Evolutionary conservation across 2,797 vertebrate species (phyloP).

Genomic region (Sorex maritimensis): DNA sequence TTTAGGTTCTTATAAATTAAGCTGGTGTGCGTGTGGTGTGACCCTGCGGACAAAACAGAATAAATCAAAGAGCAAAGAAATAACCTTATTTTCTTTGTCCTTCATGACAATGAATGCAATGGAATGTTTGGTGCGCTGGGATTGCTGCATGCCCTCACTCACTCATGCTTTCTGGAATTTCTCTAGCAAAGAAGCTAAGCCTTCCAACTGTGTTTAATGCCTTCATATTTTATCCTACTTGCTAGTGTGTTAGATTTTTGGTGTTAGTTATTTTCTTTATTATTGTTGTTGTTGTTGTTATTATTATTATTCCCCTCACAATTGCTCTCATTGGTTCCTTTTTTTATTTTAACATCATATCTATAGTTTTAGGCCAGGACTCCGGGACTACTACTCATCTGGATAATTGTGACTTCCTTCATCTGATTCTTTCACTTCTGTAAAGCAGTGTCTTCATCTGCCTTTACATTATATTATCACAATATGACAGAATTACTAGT

Average conservation of each 20-base stretch:
- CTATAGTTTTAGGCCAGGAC: not conserved
- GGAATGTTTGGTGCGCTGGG: not conserved
- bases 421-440: not conserved
- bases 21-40: not conserved
- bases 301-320: not conserved
- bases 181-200: constrained; percentile 17
- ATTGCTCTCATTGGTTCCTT: not conserved
- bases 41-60: constrained; percentile 62
- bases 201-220: not conserved
- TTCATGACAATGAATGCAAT: constrained; percentile 29
- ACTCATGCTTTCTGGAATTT: not conserved
- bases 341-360: not conserved
- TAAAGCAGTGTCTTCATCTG: constrained; percentile 20
- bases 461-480: not conserved
- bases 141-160: not conserved
- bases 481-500: not conserved
- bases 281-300: not conserved
- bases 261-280: not conserved
- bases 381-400: not conserved
- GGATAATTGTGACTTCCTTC: not conserved
- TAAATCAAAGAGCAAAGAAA: constrained; percentile 52
- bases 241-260: not conserved
- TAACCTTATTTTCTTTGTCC: constrained; percentile 43
- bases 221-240: not conserved
- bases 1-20: constrained; percentile 43